These are phyloP conservation scores for Portunus trituberculatus DNA, from an alignment of 1,140 invertebrate genomes.

Conservation along the genomic window DNA sequence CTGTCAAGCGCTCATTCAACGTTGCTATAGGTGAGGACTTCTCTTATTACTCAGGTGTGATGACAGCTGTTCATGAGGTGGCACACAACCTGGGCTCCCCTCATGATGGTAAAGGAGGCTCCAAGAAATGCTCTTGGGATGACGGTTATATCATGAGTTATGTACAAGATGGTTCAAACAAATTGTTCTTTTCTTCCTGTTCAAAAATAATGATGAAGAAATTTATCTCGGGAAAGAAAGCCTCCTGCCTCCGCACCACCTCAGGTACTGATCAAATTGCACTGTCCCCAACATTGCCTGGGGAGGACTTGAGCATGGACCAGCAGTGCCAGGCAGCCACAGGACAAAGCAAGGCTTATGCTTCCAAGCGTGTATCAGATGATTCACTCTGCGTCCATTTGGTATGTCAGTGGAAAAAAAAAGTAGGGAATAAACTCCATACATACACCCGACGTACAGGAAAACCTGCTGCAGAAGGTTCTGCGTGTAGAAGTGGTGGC, in stretches of 20 bases:
- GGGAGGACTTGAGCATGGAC: constrained; percentile 61
- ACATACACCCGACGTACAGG: constrained; percentile 44
- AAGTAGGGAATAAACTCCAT: neutral
- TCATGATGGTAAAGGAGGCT: constrained; percentile 76
- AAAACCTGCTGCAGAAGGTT: constrained; percentile 67
- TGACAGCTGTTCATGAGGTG: constrained; percentile 78
- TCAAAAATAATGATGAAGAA: constrained; percentile 66
- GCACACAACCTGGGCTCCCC: constrained; percentile 78
- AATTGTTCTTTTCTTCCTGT: constrained; percentile 72
- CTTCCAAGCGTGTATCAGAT: constrained; percentile 50
- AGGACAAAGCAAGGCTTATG: constrained; percentile 56
- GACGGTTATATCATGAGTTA: constrained; percentile 78
- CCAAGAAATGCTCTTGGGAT: constrained; percentile 72
- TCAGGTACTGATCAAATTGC: neutral
- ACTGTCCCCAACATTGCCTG: constrained; percentile 56
- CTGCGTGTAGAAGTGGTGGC: constrained; percentile 68
- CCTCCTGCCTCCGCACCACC: constrained; percentile 54
- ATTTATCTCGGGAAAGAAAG: constrained; percentile 21
- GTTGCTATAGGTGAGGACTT: constrained; percentile 77
- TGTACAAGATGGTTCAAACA: constrained; percentile 54
- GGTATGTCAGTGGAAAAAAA: constrained; percentile 68
- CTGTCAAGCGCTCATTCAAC: constrained; percentile 49
- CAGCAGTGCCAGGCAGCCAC: constrained; percentile 63
- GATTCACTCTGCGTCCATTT: constrained; percentile 67
- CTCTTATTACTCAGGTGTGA: constrained; percentile 76